Base-by-base conservation (phyloP, 2,888 invertebrate genomes). In the Pollenia amentaria region DNA sequence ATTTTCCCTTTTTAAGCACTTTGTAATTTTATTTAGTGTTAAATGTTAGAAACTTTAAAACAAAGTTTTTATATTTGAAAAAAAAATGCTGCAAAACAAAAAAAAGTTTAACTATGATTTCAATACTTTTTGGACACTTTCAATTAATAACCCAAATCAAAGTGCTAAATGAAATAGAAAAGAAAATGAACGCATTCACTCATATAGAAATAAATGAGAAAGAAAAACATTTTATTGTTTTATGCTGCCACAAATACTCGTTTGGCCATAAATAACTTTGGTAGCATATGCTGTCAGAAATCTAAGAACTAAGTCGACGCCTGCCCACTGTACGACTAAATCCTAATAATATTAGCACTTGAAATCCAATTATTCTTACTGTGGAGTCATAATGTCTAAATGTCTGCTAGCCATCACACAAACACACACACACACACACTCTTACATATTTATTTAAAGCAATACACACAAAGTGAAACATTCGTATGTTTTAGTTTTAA, bases 111-210 rank as follows among this genome's bases (percentile, higher is more conserved):
- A 77, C 70, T 70, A 72, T 21, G 38, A 42, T 77, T 55, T 67
- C 67, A 84, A 72, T 84, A 84, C n/a, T 51, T n/a, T 60, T 73
- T 62, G 29, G 69, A 44, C 67, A 40, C 60, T 73, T 69, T 40
- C 67, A 75, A 62, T 78, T 62, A 84, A 79, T 75, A 79, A 69
- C 79, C 67, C 79, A 84, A 79, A 84, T 79, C 79, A 75, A 72
- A 79, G 73, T 70, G 70, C 73, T 80, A 77, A 70, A 46, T 77
- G 38, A 65, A 83, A 57, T 10, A 53, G 42, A 69, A 81, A 64
- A 16, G 16, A 42, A 75, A 81, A 51, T 46, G 16, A 38, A 21
- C 51, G 21, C 40, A 48, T 48, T 16, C 18, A 40, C 18, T 69
- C 51, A 21, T 7, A n/a, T 51, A 40, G 14, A 53, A 62, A 29